These are phyloP conservation scores for Neuroscelio doddi DNA, from an alignment of 2,888 invertebrate species.

Conservation along the genomic window DNA sequence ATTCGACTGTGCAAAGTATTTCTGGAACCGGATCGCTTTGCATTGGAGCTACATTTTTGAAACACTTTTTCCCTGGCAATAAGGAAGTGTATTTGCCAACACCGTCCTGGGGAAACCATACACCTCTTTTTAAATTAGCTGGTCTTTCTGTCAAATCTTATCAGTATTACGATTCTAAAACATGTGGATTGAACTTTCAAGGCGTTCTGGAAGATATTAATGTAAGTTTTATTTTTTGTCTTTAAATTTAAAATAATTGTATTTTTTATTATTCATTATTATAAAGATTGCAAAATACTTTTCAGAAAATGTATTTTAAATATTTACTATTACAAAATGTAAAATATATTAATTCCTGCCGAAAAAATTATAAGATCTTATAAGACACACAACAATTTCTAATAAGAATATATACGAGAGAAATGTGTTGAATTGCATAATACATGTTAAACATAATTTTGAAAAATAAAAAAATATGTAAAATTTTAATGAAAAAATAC, in stretches of 20 bases:
- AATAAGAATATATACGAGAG: no score
- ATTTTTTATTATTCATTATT: no score
- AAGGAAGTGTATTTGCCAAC: conserved; percentile 91
- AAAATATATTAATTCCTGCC: background rate
- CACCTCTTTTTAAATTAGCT: conserved; percentile 92
- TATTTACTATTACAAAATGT: no score
- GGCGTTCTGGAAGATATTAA: conserved; percentile 91
- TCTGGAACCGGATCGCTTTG: conserved; percentile 98
- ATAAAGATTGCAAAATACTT: no score
- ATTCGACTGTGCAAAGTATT: conserved; percentile 84
- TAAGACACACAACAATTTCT: no score
- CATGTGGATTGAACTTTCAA: conserved; percentile 93
- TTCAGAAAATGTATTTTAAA: no score
- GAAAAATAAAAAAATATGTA: no score
- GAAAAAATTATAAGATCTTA: no score
- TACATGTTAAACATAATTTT: no score
- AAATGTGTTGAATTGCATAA: no score
- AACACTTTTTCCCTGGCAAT: conserved; percentile 83
- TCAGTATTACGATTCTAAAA: conserved; percentile 94
- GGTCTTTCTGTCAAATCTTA: conserved; percentile 91
- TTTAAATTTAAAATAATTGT: background rate
- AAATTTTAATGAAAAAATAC: no score
- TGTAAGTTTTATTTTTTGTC: conserved; percentile 74
- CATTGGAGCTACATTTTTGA: conserved; percentile 91
- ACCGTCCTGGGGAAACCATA: conserved; percentile 99